Evolutionary conservation across 2,797 vertebrate genomes (phyloP).

Genomic region (Sorex maritimensis): DNA sequence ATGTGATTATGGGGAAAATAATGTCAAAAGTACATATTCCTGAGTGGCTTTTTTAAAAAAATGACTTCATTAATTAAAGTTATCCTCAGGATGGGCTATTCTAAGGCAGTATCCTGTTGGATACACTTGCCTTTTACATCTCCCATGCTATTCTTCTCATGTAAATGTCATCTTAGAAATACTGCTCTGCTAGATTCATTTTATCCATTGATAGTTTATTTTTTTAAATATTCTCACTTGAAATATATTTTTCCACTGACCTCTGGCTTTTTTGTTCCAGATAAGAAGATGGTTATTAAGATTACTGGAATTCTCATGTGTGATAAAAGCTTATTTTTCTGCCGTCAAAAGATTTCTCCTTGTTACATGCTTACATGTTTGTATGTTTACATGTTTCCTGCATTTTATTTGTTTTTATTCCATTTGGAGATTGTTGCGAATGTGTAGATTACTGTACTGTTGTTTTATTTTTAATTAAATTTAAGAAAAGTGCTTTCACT

Average conservation of each 20-base stretch:
- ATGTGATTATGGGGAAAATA: slow-evolving; percentile 32
- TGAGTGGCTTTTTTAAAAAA: not conserved
- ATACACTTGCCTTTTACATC: not conserved
- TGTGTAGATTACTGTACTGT: not conserved
- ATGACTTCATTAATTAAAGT: not conserved
- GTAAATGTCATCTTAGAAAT: not conserved
- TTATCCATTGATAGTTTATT: not conserved
- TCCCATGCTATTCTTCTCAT: not conserved
- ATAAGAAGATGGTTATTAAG: not conserved
- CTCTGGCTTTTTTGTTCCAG: not conserved
- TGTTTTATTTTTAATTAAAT: not conserved
- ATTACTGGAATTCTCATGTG: not conserved
- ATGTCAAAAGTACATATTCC: not conserved
- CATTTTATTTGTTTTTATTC: not conserved
- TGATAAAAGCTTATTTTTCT: not conserved
- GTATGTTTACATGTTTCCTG: not conserved
- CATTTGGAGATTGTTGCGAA: not conserved
- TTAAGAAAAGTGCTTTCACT: not conserved
- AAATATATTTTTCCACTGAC: not conserved
- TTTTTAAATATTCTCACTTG: not conserved
- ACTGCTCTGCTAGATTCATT: not conserved
- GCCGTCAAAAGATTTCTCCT: not conserved
- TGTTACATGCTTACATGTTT: not conserved
- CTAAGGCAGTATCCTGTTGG: not conserved
- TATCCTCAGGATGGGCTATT: not conserved